Evolutionary conservation across 2,888 invertebrate genomes (phyloP).

Genomic region (Lasioglossum zephyrum): DNA sequence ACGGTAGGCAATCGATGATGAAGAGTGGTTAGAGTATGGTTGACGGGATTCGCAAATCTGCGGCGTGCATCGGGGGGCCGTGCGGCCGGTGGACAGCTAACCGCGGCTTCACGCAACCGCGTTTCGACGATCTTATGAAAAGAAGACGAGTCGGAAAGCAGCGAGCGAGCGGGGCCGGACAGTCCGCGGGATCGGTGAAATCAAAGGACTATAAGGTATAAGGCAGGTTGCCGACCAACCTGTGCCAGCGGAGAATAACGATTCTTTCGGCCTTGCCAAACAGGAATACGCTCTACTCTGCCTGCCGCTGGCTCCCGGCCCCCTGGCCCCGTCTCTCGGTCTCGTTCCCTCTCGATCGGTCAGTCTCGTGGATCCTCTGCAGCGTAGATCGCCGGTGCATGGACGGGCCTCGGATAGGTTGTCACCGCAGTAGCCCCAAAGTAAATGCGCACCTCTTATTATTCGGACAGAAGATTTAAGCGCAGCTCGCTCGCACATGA

Average conservation of each 20-base stretch:
- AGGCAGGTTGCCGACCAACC: slow-evolving; percentile 66
- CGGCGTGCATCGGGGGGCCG: slow-evolving; percentile 7
- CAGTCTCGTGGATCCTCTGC: slow-evolving; percentile 45
- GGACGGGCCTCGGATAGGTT: slow-evolving; percentile 75
- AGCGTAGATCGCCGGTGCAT: slow-evolving; percentile 61
- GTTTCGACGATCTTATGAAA: slow-evolving; percentile 59
- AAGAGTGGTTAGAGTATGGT: background rate
- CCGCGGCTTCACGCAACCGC: slow-evolving; percentile 43
- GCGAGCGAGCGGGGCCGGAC: slow-evolving; percentile 36
- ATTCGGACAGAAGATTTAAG: slow-evolving; percentile 81
- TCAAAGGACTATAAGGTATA: slow-evolving; percentile 72
- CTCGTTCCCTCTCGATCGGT: slow-evolving; percentile 33
- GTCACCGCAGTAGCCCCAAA: slow-evolving; percentile 79
- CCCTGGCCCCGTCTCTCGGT: slow-evolving; percentile 33
- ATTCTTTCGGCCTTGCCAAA: slow-evolving; percentile 79
- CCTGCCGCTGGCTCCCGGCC: slow-evolving; percentile 8
- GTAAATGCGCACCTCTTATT: slow-evolving; percentile 81
- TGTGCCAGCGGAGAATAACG: slow-evolving; percentile 75
- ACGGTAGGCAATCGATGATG: background rate
- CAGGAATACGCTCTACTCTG: slow-evolving; percentile 71
- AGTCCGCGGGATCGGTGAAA: slow-evolving; percentile 72
- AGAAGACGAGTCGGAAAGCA: slow-evolving; percentile 59
- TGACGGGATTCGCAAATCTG: slow-evolving; percentile 25
- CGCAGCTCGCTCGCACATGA: slow-evolving; percentile 77
- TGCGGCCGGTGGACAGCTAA: background rate